Percentiles rank a stretch among this genome's conserved stretches.
Evolutionary conservation across 2,797 vertebrate genomes (phyloP).

Genomic region (Hylomyscus alleni): DNA sequence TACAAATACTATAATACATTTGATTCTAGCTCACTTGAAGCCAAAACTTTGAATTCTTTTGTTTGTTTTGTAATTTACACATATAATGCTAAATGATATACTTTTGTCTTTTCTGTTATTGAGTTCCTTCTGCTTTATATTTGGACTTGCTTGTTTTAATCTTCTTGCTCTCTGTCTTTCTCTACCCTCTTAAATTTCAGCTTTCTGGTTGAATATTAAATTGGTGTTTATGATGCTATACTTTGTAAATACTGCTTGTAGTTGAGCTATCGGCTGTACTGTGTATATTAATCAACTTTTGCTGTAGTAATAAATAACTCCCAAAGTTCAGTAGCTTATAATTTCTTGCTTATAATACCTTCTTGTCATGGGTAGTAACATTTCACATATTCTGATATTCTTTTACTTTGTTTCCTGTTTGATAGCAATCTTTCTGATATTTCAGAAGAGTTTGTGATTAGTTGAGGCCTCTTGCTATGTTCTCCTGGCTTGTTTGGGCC

Average conservation of each 20-base stretch:
- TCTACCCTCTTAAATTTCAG: slow-evolving; percentile 40
- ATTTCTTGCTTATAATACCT: slow-evolving; percentile 4
- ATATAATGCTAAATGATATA: slow-evolving; percentile 30
- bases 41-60: slow-evolving; percentile 28
- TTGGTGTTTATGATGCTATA: slow-evolving; percentile 18
- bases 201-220: slow-evolving; percentile 33
- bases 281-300: slow-evolving; percentile 30
- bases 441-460: slow-evolving; percentile 38
- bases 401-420: not conserved
- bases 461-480: not conserved
- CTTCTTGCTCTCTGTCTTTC: not conserved
- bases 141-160: slow-evolving; percentile 31
- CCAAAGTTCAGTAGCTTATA: not conserved
- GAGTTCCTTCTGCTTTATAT: slow-evolving; percentile 34
- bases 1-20: not conserved
- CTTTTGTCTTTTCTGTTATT: slow-evolving; percentile 27
- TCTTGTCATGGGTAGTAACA: not conserved
- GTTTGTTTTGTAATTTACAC: slow-evolving; percentile 42
- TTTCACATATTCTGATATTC: not conserved
- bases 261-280: not conserved
- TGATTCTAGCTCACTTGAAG: slow-evolving; percentile 29
- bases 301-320: not conserved
- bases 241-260: not conserved
- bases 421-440: not conserved
- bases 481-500: not conserved